Base-by-base conservation (phyloP, 1,140 invertebrate genomes). In the Telenomus remus region DNA sequence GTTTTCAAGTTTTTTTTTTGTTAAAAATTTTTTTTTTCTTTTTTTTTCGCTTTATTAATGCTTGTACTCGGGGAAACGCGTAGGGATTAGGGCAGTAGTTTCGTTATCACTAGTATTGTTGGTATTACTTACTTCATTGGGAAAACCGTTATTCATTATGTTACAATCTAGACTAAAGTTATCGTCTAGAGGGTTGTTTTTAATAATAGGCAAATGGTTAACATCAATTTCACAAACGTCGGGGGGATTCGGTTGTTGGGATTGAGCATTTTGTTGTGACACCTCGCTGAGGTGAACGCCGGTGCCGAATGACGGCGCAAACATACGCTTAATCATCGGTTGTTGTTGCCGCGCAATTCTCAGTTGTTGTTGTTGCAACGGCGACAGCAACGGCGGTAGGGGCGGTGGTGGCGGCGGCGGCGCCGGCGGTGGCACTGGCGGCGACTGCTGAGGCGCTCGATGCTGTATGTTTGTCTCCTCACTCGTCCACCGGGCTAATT, bases 401-500 rank as follows among this genome's bases (percentile, higher is more conserved):
- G 61, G 19, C 19, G 19, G 19, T 27, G 19, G 19, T 27, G 19
- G 19, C 19, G 19, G 19, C 19, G 65, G 73, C 42, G 53, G 51
- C 42, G 73, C 39, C 42, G 63, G 53, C 34, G 73, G 64, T 49
- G 78, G 71, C 11, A 82, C 70, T 12, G 79, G 79, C 44, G 84
- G 80, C 49, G 84, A 83, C 57, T 82, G 84, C 69, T 86, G 84
- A 65, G 85, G 86, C 44, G 81, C 82, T 71, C 81, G 81, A 69
- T 82, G 80, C 56, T 91, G 91, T 81, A 92, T 90, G 85, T 94
- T 91, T 85, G 91, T 91, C 87, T 95, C 94, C 89, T 95, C 94
- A 93, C 94, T 95, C 89, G 93, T 95, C 93, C 94, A 95, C 90
- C 93, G 94, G 91, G 93, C 93, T 94, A 95, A 91, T 91, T 93